Percentiles rank a stretch among this genome's conserved stretches.
phyloP scores from a whole-genome alignment of 30 jellyfish, hydroid and myxozoan species.

The Cassiopea xamachana region DNA sequence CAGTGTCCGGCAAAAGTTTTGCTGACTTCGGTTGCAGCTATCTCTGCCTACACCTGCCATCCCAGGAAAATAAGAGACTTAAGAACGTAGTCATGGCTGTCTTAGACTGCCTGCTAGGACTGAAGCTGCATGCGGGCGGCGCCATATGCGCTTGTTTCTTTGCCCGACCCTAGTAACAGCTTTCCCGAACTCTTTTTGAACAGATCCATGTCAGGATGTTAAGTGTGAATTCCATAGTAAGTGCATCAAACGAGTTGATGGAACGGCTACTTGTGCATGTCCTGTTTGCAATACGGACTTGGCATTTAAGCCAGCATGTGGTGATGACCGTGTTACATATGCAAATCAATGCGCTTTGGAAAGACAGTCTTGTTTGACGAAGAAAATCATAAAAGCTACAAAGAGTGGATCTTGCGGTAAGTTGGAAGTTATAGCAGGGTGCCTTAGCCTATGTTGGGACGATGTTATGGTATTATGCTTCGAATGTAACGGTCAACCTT shows the following conservation, averaged over 20 bases:
- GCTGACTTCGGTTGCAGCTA: too few species aligned
- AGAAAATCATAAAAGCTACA: not conserved
- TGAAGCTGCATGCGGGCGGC: too few species aligned
- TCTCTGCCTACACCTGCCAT: too few species aligned
- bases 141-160: too few species aligned
- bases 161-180: not conserved
- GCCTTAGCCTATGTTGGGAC: not conserved
- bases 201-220: slow-evolving; percentile 78
- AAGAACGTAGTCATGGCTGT: too few species aligned
- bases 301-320: slow-evolving; percentile 67
- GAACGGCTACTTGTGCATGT: slow-evolving; percentile 81
- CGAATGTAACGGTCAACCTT: too few species aligned
- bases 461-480: too few species aligned
- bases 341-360: slow-evolving; percentile 55
- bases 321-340: slow-evolving; percentile 60
- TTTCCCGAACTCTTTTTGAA: not conserved
- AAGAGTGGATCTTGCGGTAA: slow-evolving; percentile 69
- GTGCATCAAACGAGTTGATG: slow-evolving; percentile 62
- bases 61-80: too few species aligned
- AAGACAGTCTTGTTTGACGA: slow-evolving; percentile 29
- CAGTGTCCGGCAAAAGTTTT: too few species aligned
- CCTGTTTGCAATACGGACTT: slow-evolving; percentile 55
- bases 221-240: slow-evolving; percentile 50
- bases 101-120: too few species aligned
- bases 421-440: not conserved